Evolutionary conservation across 37 sponge, comb jelly and placozoan genomes (phyloP), one percentile per base, ranked within the genome.

Genomic region (Oopsacas minuta): DNA sequence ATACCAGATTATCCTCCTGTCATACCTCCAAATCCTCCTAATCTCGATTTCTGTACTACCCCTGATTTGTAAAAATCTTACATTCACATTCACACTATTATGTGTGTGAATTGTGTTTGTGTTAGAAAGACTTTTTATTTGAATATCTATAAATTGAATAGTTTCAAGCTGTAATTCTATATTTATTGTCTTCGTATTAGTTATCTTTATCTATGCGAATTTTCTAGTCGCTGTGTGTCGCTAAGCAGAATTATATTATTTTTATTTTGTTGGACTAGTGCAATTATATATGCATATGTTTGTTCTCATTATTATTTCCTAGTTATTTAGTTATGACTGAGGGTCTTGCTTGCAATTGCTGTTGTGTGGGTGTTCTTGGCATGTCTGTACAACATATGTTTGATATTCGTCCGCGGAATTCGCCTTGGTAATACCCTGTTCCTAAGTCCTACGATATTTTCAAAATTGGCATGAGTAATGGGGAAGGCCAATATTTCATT

Each of bases 11-110:
- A 87, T 12, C 90, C 86, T 35, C 96, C 96, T 0, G 35, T 85
- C 7, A 91, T 93, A 8, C 96, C 96, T 0, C 89, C 90, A n/a
- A 89, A 95, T 17, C 96, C 96, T 23, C 85, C 85, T 0, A 90
- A 93, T 83, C 91, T 88, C 83, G 90, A 95, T 69, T 95, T 95
- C 75, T 86, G 85, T 61, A 25, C 3, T 12, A 61, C n/a, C n/a
- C n/a, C 7, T 61, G 75, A 61, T 61, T 61, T 34, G 20, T 10
- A 61, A n/a, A 61, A 12, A 22, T 46, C 51, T 17, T 46, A 46
- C 17, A 22, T 17, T 22, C 75, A 61, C 75, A 61, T 3, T 61
- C 28, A 61, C 7, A 32, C 28, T n/a, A 12, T 61, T n/a, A 3
- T 61, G 75, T 61, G 75, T 5, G 1, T 46, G 51, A 46, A 17